A percentile compares a stretch with the other conserved stretches of the same genome.
Conservation (phyloP, 2,113 vertebrate species). For the Myotis brandtii region DNA sequence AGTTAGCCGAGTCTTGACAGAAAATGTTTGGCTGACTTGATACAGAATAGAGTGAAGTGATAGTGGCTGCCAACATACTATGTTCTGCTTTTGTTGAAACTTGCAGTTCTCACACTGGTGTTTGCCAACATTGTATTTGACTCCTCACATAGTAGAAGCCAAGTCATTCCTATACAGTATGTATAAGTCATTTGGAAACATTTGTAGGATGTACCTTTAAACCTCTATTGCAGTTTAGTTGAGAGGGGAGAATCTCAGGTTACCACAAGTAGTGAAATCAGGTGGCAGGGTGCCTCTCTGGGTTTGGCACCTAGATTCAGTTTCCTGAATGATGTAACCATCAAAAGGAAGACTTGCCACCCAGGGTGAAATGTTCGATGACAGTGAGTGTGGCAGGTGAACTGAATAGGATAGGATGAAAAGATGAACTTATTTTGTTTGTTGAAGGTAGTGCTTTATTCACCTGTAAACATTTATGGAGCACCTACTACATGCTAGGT, state of each 20-base stretch:
- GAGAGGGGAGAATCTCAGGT: not conserved
- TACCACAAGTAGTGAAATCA: slow-evolving; percentile 7
- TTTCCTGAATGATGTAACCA: slow-evolving; percentile 30
- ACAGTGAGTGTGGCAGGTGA: not conserved
- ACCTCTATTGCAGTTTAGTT: slow-evolving; percentile 11
- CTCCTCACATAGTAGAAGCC: slow-evolving; percentile 36
- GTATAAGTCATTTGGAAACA: slow-evolving; percentile 48
- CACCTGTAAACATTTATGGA: slow-evolving; percentile 7
- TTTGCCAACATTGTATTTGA: slow-evolving; percentile 41
- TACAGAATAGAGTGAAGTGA: not conserved
- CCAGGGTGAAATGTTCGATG: not conserved
- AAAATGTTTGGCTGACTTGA: slow-evolving; percentile 32
- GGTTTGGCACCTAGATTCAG: not conserved
- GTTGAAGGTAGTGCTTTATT: slow-evolving; percentile 6
- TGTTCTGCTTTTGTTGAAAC: slow-evolving; percentile 55
- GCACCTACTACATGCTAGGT: not conserved
- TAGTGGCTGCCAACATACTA: not conserved
- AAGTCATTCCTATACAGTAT: not conserved
- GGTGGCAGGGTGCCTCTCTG: not conserved
- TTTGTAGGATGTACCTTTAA: slow-evolving; percentile 42
- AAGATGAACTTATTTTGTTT: slow-evolving; percentile 14
- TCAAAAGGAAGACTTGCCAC: not conserved
- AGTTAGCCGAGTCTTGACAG: slow-evolving; percentile 24
- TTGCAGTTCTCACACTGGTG: slow-evolving; percentile 25
- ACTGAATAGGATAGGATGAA: not conserved